Evolutionary conservation across 1,140 invertebrate genomes (phyloP), one percentile per base, ranked within the genome.

Genomic region (Leptonema lineaticorne): DNA sequence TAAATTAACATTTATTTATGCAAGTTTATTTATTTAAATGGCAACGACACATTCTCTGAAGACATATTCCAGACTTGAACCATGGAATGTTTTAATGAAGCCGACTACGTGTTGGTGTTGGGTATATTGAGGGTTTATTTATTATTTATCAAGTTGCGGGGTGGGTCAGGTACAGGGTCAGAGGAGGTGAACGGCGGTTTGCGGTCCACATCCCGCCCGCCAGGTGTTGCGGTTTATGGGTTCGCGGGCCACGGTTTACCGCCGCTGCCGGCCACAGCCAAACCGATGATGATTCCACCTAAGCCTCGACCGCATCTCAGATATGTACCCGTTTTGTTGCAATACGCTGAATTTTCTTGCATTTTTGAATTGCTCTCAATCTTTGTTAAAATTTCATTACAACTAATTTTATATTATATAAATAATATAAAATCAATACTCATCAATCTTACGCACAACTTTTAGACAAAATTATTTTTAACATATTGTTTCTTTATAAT

Each of bases 61-160:
- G 5, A 11, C 30, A 11, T 33, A 33, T 33, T 11, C 11, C 30
- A n/a, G 30, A 2, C 37, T 41, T 9, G 37, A 14, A 9, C 37
- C 16, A 9, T 11, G 11, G 37, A 41, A 41, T 41, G 37, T 41
- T 41, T 41, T 41, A 37, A 59, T 22, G 57, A 18, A 59, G 57
- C 30, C 28, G n/a, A 16, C 57, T 2, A 59, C 57, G 30, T 7
- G 18, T 3, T 29, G 53, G 57, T 22, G 41, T 22, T 27, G 45
- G 26, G n/a, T n/a, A n/a, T n/a, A 70, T 67, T 33, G 50, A 30
- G 57, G 33, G 37, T 45, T 67, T 67, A 70, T 70, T 70, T 70
- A 70, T 70, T 67, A 70, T 70, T 70, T 62, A 70, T 70, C 69
- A 66, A 64, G 37, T 41, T 41, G 37, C 11, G 50, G 69, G 67